These are phyloP conservation scores for Goniozus legneri DNA, from an alignment of 1,140 invertebrate genomes.

Conservation along the genomic window DNA sequence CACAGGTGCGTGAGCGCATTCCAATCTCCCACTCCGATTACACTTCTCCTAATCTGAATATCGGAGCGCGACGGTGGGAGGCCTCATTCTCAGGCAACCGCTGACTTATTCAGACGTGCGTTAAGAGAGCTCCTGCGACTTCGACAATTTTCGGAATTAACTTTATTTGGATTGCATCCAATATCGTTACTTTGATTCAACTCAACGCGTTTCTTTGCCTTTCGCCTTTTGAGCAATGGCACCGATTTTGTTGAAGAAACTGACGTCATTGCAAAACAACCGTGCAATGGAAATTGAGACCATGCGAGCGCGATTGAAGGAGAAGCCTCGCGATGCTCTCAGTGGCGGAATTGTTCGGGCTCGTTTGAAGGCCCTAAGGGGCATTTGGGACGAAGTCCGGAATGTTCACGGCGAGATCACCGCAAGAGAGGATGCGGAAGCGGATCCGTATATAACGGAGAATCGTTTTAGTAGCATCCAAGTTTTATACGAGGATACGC, in stretches of 20 bases:
- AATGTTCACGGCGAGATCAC: not conserved
- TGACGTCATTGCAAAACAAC: not conserved
- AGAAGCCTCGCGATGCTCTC: not conserved
- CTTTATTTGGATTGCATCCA: no score
- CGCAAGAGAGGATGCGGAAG: not conserved
- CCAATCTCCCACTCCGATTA: no score
- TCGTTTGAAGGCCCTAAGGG: not conserved
- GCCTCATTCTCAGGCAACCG: no score
- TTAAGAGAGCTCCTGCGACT: no score
- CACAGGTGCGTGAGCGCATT: no score
- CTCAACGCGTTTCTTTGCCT: no score
- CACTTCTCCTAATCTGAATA: no score
- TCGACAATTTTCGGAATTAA: no score
- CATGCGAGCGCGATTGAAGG: not conserved
- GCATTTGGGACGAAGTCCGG: conserved; percentile 1
- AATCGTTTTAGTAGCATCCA: not conserved
- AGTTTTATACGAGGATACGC: conserved; percentile 1
- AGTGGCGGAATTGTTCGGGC: not conserved
- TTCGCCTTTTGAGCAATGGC: no score
- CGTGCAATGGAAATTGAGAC: not conserved
- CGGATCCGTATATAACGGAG: conserved; percentile 1
- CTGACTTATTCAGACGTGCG: no score
- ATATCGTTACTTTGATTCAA: no score
- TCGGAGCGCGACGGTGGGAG: no score
- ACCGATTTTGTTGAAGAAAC: not conserved